Conservation (phyloP, 1,140 invertebrate genomes). For the Lucilia sericata region DNA sequence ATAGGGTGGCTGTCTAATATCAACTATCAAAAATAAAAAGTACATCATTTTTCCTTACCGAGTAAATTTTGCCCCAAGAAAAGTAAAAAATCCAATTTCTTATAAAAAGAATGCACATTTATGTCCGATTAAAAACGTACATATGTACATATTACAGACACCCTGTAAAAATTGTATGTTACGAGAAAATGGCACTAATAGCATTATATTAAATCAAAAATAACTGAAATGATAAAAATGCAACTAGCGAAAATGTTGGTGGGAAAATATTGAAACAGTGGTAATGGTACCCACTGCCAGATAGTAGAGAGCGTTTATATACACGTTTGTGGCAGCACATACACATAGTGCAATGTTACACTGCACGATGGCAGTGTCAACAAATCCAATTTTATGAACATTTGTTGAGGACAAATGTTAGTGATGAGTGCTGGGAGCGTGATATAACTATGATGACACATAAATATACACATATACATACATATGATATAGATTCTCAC, state of each 20-base stretch:
- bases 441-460: slow-evolving; percentile 43
- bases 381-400: slow-evolving; percentile 43
- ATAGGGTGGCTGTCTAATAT: too few relatives aligned
- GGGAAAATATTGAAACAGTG: neutral
- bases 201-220: slow-evolving; percentile 13
- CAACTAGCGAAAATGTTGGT: neutral
- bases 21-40: too few relatives aligned
- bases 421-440: slow-evolving; percentile 38
- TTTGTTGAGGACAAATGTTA: slow-evolving; percentile 40
- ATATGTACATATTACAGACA: too few relatives aligned
- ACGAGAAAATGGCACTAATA: neutral
- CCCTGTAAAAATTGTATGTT: too few relatives aligned
- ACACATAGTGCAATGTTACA: neutral
- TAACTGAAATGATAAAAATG: slow-evolving; percentile 19
- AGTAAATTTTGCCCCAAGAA: too few relatives aligned
- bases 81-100: too few relatives aligned
- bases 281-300: neutral
- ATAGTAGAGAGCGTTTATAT: neutral
- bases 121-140: too few relatives aligned
- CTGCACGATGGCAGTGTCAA: neutral
- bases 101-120: too few relatives aligned
- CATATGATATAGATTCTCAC: neutral
- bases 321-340: neutral
- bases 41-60: too few relatives aligned
- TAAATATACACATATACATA: neutral